Conservation (phyloP, 2,888 invertebrate species). For the Hylaea fasciaria region DNA sequence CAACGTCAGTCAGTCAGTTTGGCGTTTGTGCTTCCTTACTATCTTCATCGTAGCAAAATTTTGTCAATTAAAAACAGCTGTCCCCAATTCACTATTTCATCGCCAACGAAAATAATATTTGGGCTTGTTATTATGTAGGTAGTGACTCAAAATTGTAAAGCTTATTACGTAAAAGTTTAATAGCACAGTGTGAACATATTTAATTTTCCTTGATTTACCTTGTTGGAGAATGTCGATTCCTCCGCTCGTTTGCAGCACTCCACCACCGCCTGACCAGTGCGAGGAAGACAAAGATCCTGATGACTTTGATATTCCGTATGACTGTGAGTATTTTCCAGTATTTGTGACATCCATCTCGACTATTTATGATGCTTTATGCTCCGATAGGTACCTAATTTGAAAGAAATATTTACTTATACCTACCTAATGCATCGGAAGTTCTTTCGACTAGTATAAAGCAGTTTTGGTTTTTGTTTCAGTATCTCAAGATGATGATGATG, state of each 20-base stretch:
- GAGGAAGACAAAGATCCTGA: slow-evolving; percentile 86
- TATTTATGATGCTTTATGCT: no score
- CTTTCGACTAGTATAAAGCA: not conserved
- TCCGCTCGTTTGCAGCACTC: slow-evolving; percentile 87
- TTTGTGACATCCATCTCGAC: no score
- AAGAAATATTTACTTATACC: no score
- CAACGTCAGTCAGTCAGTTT: slow-evolving; percentile 1
- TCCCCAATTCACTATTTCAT: slow-evolving; percentile 55
- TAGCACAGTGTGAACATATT: slow-evolving; percentile 42
- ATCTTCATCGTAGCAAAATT: slow-evolving; percentile 60
- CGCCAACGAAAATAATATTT: slow-evolving; percentile 18
- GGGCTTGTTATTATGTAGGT: slow-evolving; percentile 37
- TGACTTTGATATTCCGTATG: slow-evolving; percentile 77
- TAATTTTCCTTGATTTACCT: slow-evolving; percentile 46
- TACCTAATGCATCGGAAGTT: no score
- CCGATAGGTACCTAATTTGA: no score
- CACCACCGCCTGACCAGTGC: slow-evolving; percentile 87
- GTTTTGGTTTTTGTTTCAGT: slow-evolving; percentile 56
- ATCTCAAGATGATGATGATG: slow-evolving; percentile 76
- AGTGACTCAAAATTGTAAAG: slow-evolving; percentile 27
- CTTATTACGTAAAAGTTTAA: slow-evolving; percentile 20
- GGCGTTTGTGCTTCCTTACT: slow-evolving; percentile 26
- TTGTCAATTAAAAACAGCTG: slow-evolving; percentile 79
- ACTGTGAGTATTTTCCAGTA: slow-evolving; percentile 62
- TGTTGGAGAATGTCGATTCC: slow-evolving; percentile 85